Conservation (phyloP, 2,113 vertebrate genomes). For the Loxodonta africana region DNA sequence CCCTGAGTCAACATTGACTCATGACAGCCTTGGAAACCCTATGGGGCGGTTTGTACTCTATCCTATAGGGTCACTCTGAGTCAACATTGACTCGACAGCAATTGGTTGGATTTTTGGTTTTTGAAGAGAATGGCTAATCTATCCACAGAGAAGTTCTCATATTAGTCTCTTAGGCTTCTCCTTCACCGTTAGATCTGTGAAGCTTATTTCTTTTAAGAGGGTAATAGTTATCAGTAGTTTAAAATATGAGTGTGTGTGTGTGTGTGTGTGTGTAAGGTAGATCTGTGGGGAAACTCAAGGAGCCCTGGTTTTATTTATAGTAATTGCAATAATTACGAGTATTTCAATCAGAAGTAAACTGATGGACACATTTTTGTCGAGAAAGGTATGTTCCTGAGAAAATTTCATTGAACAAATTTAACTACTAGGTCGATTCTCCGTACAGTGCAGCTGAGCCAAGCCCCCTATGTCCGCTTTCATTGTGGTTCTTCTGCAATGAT, state of each 20-base stretch:
- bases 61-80: no score
- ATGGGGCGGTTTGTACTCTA: no score
- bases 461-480: background rate
- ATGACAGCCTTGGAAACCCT: no score
- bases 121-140: background rate
- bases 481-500: background rate
- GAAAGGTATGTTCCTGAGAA: background rate
- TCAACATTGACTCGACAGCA: no score
- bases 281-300: background rate
- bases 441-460: background rate
- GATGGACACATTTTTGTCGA: background rate
- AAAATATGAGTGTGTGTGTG: no score
- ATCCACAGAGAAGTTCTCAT: background rate
- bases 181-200: background rate
- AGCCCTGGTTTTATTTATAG: no score
- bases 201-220: background rate
- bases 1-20: no score
- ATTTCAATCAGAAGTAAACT: background rate
- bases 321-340: background rate
- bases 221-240: background rate
- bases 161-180: background rate
- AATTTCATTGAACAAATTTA: constrained; percentile 26
- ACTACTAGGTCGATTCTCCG: background rate
- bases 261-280: background rate
- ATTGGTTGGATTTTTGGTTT: no score